These are phyloP conservation scores for Anthonomus grandis DNA, from an alignment of 1,140 invertebrate genomes.

Conservation along the genomic window DNA sequence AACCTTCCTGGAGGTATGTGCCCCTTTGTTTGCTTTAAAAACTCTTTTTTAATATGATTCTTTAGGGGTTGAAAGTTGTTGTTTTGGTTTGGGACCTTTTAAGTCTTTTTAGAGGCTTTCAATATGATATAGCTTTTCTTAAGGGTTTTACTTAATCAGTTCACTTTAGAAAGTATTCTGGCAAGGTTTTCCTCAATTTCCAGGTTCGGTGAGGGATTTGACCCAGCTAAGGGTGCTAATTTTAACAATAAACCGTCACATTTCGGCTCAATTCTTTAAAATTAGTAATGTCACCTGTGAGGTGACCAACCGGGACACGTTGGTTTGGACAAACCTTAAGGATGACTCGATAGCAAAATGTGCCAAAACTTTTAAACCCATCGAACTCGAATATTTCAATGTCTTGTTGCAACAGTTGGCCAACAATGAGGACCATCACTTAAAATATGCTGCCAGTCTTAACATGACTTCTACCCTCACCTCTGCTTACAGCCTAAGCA, in stretches of 20 bases:
- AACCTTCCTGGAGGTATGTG: conserved; percentile 22
- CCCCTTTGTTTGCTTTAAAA: too few species aligned
- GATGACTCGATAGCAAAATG: conserved; percentile 35
- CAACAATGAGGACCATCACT: conserved; percentile 20
- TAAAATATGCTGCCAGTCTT: conserved; percentile 29
- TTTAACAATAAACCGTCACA: conserved; percentile 34
- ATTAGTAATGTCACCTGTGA: conserved; percentile 34
- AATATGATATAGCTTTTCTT: neutral
- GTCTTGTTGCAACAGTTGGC: conserved; percentile 37
- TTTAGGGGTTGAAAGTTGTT: too few species aligned
- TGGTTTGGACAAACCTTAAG: conserved; percentile 36
- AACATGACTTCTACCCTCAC: conserved; percentile 37
- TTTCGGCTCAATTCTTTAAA: conserved; percentile 35
- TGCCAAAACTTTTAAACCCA: conserved; percentile 27
- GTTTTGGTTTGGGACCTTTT: neutral
- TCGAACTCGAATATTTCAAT: conserved; percentile 41
- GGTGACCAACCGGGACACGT: conserved; percentile 31
- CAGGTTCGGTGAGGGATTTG: conserved; percentile 18
- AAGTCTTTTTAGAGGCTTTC: neutral
- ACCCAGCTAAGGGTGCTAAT: conserved; percentile 28
- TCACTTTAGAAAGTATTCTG: neutral
- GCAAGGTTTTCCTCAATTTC: conserved; percentile 9
- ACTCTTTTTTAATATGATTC: too few species aligned
- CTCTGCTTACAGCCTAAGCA: conserved; percentile 24
- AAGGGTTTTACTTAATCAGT: neutral